Percentiles rank a stretch among this genome's conserved stretches.
Evolutionary conservation across 2,888 invertebrate genomes (phyloP).

Genomic region (Slavum lentiscoides): DNA sequence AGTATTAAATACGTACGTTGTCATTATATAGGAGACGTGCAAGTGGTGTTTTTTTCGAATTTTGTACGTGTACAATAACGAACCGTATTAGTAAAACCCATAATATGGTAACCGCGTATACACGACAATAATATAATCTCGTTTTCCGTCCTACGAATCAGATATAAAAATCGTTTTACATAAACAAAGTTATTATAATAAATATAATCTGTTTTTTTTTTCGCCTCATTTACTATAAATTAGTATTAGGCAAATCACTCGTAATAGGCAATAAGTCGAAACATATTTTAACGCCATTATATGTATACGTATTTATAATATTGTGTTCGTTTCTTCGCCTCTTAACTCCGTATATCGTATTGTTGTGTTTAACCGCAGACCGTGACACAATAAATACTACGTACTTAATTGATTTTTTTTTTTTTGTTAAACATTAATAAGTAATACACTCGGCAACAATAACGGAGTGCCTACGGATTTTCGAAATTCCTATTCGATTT

Average conservation of each 20-base stretch:
- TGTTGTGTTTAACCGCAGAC: background rate
- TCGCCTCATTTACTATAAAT: background rate
- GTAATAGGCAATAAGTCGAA: background rate
- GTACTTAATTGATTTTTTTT: too few species aligned
- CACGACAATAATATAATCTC: background rate
- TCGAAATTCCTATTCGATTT: too few species aligned
- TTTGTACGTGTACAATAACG: background rate
- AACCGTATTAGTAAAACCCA: background rate
- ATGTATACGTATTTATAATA: background rate
- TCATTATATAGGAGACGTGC: too few species aligned
- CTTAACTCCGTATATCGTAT: background rate
- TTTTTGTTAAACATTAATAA: too few species aligned
- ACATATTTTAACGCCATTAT: background rate
- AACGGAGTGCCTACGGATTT: too few species aligned
- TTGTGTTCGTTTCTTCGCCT: background rate
- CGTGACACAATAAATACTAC: too few species aligned
- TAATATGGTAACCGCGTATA: background rate
- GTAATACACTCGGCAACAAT: too few species aligned
- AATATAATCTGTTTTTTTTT: too few species aligned
- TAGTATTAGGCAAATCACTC: background rate
- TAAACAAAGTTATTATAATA: background rate
- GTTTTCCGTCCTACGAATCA: background rate
- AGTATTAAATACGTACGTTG: too few species aligned
- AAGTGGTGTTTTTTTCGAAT: background rate
- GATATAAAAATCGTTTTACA: background rate